Conservation (phyloP, 2,888 invertebrate genomes). For the Hirudinaria manillensis region DNA sequence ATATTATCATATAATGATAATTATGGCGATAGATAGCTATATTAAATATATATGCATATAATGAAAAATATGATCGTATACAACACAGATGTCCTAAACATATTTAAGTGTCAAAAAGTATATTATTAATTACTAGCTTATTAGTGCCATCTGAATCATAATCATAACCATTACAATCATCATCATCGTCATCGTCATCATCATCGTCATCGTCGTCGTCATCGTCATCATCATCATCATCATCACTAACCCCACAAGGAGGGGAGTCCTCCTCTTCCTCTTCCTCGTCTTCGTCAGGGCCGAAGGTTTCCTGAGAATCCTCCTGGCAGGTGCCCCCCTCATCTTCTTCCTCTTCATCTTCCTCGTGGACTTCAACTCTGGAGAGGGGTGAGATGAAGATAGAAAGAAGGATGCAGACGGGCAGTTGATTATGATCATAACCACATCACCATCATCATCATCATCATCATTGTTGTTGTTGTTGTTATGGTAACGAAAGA, state of each 20-base stretch:
- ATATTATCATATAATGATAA: too few relatives aligned
- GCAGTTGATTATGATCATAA: neutral
- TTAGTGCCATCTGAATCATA: neutral
- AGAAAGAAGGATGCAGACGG: too few relatives aligned
- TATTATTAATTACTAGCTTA: too few relatives aligned
- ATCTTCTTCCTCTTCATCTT: neutral
- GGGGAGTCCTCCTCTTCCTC: slow-evolving; percentile 31
- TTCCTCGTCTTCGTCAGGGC: slow-evolving; percentile 35
- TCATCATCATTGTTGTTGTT: neutral
- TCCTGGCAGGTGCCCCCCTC: slow-evolving; percentile 29
- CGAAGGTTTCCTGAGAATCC: slow-evolving; percentile 34
- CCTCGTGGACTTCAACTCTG: neutral
- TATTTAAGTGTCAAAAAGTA: too few relatives aligned
- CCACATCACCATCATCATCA: slow-evolving; percentile 1
- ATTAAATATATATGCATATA: too few relatives aligned
- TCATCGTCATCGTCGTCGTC: slow-evolving; percentile 19
- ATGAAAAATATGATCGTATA: too few relatives aligned
- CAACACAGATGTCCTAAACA: too few relatives aligned
- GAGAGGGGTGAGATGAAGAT: neutral
- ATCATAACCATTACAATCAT: slow-evolving; percentile 13
- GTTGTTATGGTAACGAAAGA: neutral
- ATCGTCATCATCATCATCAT: slow-evolving; percentile 20
- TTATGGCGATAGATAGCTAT: too few relatives aligned
- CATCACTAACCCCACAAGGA: slow-evolving; percentile 8
- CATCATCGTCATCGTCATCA: slow-evolving; percentile 26